Percentiles rank a stretch among this genome's conserved stretches.
These are phyloP conservation scores for Polypterus bichir DNA, from an alignment of 2,113 vertebrate species.

Conservation along the genomic window DNA sequence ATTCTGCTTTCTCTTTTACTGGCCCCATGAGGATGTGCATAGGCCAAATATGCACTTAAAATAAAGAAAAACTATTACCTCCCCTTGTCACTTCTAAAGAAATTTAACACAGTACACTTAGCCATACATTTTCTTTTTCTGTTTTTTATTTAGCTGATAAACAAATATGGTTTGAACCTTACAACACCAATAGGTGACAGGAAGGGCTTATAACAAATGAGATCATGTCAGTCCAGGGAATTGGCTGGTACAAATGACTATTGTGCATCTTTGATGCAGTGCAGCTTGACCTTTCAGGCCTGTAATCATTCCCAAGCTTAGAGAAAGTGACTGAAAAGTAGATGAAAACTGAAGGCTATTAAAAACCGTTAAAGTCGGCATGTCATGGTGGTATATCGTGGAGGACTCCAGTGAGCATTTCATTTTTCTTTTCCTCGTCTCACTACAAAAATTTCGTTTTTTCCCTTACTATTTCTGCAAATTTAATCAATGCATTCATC, in stretches of 20 bases:
- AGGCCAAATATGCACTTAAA: too few relatives aligned
- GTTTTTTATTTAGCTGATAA: constrained; percentile 20
- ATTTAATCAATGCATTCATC: too few relatives aligned
- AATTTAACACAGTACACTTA: too few relatives aligned
- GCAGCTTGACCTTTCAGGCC: constrained; percentile 43
- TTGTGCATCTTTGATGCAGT: constrained; percentile 34
- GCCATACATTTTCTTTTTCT: neutral
- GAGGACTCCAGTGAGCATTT: too few relatives aligned
- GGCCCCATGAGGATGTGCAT: too few relatives aligned
- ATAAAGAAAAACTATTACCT: too few relatives aligned
- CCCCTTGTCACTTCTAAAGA: too few relatives aligned
- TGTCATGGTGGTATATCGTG: constrained; percentile 1
- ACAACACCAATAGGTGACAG: constrained; percentile 19
- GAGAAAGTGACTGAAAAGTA: constrained; percentile 21
- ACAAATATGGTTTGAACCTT: constrained; percentile 22
- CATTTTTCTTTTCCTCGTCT: too few relatives aligned
- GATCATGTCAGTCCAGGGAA: constrained; percentile 32
- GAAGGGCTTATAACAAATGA: constrained; percentile 27
- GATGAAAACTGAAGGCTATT: constrained; percentile 23
- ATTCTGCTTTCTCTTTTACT: too few relatives aligned
- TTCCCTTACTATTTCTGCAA: too few relatives aligned
- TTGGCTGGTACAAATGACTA: constrained; percentile 42
- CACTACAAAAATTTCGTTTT: too few relatives aligned
- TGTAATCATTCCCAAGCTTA: constrained; percentile 24
- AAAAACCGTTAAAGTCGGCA: constrained; percentile 14